phyloP scores from a whole-genome alignment of 2,113 vertebrate genomes.

The Solenodon paradoxus region DNA sequence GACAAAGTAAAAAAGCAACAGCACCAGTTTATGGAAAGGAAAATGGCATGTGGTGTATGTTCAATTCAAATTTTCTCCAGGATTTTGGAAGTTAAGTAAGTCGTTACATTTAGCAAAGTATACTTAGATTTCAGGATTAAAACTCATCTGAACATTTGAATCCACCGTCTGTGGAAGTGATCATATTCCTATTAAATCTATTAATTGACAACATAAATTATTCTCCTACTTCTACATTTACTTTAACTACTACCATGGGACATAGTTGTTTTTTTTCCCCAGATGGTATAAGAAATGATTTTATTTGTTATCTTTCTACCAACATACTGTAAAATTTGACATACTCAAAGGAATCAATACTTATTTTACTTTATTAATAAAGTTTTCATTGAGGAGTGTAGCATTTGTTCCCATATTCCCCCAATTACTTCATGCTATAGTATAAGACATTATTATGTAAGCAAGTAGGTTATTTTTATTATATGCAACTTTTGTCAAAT shows the following conservation, averaged over 20 bases:
- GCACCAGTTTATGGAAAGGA: not conserved
- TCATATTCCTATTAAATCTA: not conserved
- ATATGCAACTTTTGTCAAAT: not conserved
- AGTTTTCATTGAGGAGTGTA: not conserved
- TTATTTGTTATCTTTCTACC: constrained; percentile 34
- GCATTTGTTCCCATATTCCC: not conserved
- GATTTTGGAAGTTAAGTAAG: not conserved
- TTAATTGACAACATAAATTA: not conserved
- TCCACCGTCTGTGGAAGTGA: not conserved
- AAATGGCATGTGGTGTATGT: not conserved
- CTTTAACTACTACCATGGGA: not conserved
- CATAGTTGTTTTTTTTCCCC: not conserved
- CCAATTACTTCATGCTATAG: not conserved
- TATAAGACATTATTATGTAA: not conserved
- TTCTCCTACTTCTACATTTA: not conserved
- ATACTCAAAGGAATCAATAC: constrained; percentile 21
- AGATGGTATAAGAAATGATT: constrained; percentile 14
- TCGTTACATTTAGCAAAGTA: not conserved
- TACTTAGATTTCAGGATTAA: not conserved
- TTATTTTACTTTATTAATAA: constrained; percentile 1
- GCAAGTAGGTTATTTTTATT: not conserved
- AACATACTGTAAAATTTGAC: not conserved
- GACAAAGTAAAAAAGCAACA: not conserved
- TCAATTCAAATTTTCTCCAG: not conserved
- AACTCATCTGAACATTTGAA: not conserved